phyloP scores from a whole-genome alignment of 2,888 invertebrate species.

The Cepaea hortensis region DNA sequence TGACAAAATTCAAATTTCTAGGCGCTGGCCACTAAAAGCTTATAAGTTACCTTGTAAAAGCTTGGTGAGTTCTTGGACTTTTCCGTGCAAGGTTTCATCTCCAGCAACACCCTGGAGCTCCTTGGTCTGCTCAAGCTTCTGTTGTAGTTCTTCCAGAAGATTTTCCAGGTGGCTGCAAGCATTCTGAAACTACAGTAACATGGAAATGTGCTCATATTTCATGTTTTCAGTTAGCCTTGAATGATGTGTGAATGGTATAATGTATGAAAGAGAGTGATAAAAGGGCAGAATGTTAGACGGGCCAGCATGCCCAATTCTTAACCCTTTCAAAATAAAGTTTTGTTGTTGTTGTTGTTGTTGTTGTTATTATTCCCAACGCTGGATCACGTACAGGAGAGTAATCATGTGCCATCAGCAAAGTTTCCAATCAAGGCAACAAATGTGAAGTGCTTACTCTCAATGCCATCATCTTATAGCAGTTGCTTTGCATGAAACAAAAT shows the following conservation, averaged over 20 bases:
- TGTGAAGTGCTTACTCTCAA: too few species aligned
- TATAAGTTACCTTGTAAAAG: slow-evolving; percentile 54
- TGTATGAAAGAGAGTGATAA: too few species aligned
- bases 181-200: slow-evolving; percentile 34
- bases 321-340: too few species aligned
- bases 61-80: slow-evolving; percentile 51
- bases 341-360: too few species aligned
- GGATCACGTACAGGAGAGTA: not conserved
- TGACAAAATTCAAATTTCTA: not conserved
- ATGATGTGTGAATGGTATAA: too few species aligned
- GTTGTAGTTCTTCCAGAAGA: slow-evolving; percentile 54
- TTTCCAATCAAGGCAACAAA: too few species aligned
- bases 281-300: too few species aligned
- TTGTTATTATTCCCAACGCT: not conserved
- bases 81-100: slow-evolving; percentile 46
- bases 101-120: slow-evolving; percentile 52
- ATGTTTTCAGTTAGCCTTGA: too few species aligned
- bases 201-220: not conserved
- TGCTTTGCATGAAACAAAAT: too few species aligned
- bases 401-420: too few species aligned
- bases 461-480: too few species aligned
- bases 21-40: not conserved
- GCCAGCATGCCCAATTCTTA: too few species aligned
- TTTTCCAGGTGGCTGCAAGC: slow-evolving; percentile 54
- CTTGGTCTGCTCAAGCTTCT: slow-evolving; percentile 53